These are phyloP conservation scores for Diachasma alloeum DNA, from an alignment of 1,140 invertebrate genomes.

Conservation along the genomic window DNA sequence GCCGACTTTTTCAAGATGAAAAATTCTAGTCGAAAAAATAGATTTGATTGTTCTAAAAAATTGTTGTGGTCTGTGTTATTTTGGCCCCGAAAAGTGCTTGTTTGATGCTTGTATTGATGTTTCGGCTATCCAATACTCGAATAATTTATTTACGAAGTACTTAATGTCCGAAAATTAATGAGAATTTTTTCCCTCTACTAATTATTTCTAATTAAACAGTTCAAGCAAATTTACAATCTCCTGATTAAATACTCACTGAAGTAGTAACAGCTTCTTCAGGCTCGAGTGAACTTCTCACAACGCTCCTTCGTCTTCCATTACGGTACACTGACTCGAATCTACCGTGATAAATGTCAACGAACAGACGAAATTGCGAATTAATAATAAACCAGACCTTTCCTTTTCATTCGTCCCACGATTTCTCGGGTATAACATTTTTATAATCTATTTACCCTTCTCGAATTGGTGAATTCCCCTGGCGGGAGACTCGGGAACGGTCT, in stretches of 20 bases:
- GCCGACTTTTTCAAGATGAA: no score
- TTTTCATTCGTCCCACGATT: not conserved
- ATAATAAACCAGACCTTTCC: not conserved
- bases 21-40: no score
- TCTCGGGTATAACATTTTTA: not conserved
- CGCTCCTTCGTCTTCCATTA: not conserved
- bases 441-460: slow-evolving; percentile 12
- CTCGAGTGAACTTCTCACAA: not conserved
- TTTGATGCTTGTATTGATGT: no score
- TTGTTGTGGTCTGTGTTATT: no score
- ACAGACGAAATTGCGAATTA: not conserved
- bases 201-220: not conserved
- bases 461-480: not conserved
- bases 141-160: not conserved
- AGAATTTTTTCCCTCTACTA: not conserved
- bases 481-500: not conserved
- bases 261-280: not conserved
- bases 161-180: not conserved
- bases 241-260: not conserved
- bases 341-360: not conserved
- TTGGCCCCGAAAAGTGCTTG: no score
- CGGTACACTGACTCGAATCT: not conserved
- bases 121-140: no score
- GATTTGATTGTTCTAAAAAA: no score
- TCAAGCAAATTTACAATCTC: not conserved